Base-by-base conservation (phyloP, 2,113 vertebrate genomes). In the Penelope pileata region DNA sequence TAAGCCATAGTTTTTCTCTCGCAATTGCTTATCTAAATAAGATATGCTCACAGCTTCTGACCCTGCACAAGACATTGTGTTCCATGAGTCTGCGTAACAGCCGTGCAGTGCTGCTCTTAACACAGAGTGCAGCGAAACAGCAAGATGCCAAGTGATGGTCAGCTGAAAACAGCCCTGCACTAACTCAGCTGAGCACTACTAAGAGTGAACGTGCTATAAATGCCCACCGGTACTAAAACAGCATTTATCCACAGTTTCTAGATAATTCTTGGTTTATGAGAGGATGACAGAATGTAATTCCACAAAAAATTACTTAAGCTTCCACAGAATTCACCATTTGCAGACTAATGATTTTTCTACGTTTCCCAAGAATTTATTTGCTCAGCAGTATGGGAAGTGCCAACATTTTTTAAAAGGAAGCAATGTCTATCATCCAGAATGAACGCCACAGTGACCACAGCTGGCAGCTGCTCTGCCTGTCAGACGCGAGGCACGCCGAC, bases 381-480 rank as follows among this genome's bases (percentile, higher is more conserved):
- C 67, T 38, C 29, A 66, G 68, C 29, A 78, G 18, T 43, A 30
- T 3, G 42, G 72, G 77, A 64, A 93, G 83, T 40, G 69, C 24
- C 16, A 70, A 10, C n/a, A n/a, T 47, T 63, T 90, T 77, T 58
- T 45, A 62, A 64, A n/a, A 38, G 7, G 84, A 88, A 91, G 70
- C 78, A 6, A 53, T 43, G 47, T 80, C 91, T 92, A 64, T 80
- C 81, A 63, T 48, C 63, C 82, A 64, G 29, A 40, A 40, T n/a
- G 54, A 89, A 86, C 16, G 59, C 32, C 60, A 30, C 0, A 60
- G 91, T 59, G 90, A 94, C 68, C 90, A 81, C 83, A 77, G 91
- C 95, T 78, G 93, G 95, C 85, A 90, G 93, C 90, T 83, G 96
- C 94, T 72, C 74, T 12, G 53, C 18, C 85, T 58, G 83, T 91